Percentiles rank a stretch among this genome's conserved stretches.
These are phyloP conservation scores for Orcinus orca DNA, from an alignment of 2,113 vertebrate species.

Conservation along the genomic window DNA sequence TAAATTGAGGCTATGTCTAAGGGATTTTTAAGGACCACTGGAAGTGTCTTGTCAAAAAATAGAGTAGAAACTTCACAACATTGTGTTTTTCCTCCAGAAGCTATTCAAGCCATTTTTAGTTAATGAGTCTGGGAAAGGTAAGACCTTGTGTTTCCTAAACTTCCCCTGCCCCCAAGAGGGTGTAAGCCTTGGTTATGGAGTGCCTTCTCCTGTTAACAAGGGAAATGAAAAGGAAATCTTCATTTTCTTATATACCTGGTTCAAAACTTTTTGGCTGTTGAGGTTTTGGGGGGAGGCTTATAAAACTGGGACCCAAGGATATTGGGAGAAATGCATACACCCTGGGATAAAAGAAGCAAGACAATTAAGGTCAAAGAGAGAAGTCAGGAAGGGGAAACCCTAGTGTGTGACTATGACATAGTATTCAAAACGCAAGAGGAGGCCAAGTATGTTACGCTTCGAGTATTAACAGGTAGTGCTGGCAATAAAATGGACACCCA, in stretches of 20 bases:
- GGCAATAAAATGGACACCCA: not conserved
- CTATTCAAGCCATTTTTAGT: not conserved
- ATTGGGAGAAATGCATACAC: not conserved
- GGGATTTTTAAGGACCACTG: not conserved
- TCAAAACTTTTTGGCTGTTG: not conserved
- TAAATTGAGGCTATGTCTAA: not conserved
- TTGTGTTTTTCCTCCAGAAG: not conserved
- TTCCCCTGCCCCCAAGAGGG: too few species aligned
- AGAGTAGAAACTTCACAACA: not conserved
- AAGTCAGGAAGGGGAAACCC: not conserved
- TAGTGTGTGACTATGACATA: not conserved
- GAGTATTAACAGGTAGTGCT: not conserved
- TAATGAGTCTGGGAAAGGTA: not conserved
- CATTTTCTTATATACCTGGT: not conserved
- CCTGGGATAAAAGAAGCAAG: not conserved
- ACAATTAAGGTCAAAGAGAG: not conserved
- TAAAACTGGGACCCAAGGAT: not conserved
- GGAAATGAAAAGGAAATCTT: not conserved
- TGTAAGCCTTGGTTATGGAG: not conserved
- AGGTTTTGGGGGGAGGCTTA: not conserved
- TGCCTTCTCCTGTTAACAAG: not conserved
- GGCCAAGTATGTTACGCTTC: not conserved
- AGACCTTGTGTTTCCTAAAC: not conserved
- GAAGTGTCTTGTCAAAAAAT: not conserved
- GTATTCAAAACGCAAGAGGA: not conserved